phyloP scores from a whole-genome alignment of 1,140 invertebrate species.

The Popillia japonica region DNA sequence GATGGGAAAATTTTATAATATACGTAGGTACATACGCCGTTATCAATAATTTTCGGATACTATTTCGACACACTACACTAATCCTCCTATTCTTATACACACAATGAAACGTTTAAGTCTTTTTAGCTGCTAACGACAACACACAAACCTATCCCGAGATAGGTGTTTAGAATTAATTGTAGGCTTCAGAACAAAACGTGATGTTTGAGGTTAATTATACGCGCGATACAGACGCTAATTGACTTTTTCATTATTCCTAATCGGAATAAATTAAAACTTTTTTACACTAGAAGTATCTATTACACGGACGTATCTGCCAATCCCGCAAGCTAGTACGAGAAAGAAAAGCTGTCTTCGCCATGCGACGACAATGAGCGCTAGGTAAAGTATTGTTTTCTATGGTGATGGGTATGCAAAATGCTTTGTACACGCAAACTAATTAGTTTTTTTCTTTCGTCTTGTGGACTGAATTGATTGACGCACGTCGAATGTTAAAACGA shows the following conservation, averaged over 20 bases:
- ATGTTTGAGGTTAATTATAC: slow-evolving; percentile 6
- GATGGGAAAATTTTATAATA: background rate
- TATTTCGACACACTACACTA: background rate
- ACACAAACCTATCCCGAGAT: background rate
- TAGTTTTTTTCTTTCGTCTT: background rate
- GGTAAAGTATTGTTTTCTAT: background rate
- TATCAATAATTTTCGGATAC: background rate
- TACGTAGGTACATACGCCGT: no score
- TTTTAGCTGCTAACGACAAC: background rate
- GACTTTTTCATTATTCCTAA: slow-evolving; percentile 11
- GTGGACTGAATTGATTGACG: background rate
- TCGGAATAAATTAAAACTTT: slow-evolving; percentile 6
- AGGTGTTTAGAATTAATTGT: background rate
- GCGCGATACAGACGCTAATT: background rate
- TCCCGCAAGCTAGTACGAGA: background rate
- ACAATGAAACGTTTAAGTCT: background rate
- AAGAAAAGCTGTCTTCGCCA: background rate
- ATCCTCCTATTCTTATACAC: background rate
- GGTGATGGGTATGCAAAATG: background rate
- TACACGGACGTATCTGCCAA: background rate
- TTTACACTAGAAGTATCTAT: background rate
- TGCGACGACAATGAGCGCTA: slow-evolving; percentile 1
- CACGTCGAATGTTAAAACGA: background rate
- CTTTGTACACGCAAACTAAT: slow-evolving; percentile 10
- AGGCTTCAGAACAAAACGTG: background rate